Evolutionary conservation across 2,888 invertebrate species (phyloP).

Genomic region (Onthophagus sagittarius): DNA sequence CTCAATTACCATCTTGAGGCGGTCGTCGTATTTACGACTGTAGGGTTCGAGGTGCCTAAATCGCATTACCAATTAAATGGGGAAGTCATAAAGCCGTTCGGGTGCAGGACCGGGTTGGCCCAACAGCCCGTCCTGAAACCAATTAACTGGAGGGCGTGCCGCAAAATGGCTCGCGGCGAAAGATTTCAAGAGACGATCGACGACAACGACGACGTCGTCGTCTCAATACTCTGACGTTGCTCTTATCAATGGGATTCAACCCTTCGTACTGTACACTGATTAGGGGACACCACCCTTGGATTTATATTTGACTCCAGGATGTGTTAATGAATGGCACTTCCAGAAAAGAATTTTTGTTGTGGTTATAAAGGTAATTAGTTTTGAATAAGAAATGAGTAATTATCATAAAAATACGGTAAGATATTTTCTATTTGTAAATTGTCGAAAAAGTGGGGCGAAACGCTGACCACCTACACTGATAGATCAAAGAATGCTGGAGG

Average conservation of each 20-base stretch:
- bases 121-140: conserved; percentile 16
- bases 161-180: background rate
- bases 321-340: background rate
- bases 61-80: background rate
- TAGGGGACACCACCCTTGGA: background rate
- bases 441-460: no score
- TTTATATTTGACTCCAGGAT: background rate
- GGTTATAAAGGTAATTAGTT: background rate
- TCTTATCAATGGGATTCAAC: background rate
- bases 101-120: background rate
- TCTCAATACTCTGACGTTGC: background rate
- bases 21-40: background rate
- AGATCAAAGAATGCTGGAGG: no score
- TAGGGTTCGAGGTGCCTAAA: background rate
- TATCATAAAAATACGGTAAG: background rate
- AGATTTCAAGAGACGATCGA: background rate
- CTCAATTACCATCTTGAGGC: background rate
- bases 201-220: background rate
- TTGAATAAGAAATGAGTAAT: background rate
- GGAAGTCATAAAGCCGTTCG: background rate
- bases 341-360: background rate
- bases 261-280: background rate
- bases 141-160: conserved; percentile 24
- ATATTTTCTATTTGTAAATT: no score
- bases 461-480: no score